Percentiles rank a stretch among this genome's conserved stretches.
Conservation (phyloP, 2,113 vertebrate genomes). For the Elaphurus davidianus region DNA sequence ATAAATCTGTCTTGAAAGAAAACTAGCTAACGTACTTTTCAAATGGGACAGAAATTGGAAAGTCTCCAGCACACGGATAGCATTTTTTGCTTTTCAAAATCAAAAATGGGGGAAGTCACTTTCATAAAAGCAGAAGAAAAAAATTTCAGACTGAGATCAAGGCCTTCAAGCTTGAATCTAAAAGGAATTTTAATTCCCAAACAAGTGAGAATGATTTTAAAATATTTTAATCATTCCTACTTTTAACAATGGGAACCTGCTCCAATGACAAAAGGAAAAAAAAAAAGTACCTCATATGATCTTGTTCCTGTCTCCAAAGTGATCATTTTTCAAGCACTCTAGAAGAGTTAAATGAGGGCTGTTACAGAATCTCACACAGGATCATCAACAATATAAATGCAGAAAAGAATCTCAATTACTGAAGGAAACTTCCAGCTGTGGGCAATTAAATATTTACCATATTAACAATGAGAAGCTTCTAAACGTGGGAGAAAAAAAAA, state of each 20-base stretch:
- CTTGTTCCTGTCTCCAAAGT: constrained; percentile 19
- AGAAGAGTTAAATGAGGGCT: constrained; percentile 30
- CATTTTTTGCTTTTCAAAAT: constrained; percentile 22
- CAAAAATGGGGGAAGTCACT: not conserved
- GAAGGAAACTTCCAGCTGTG: constrained; percentile 61
- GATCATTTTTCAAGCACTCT: constrained; percentile 39
- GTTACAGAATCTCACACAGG: constrained; percentile 47
- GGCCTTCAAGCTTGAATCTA: not conserved
- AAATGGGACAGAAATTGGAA: constrained; percentile 18
- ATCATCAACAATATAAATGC: constrained; percentile 51
- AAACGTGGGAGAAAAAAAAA: not conserved
- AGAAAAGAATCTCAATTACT: constrained; percentile 45
- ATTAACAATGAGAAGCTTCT: constrained; percentile 48
- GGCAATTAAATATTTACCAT: constrained; percentile 60
- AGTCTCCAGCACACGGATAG: not conserved
- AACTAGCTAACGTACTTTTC: not conserved
- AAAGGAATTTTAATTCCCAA: constrained; percentile 47
- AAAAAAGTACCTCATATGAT: not conserved
- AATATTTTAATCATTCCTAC: constrained; percentile 42
- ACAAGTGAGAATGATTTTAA: constrained; percentile 14
- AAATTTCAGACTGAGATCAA: constrained; percentile 22
- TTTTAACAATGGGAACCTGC: constrained; percentile 39
- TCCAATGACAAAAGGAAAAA: not conserved
- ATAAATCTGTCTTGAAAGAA: constrained; percentile 1
- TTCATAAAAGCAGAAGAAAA: constrained; percentile 7